Evolutionary conservation across 2,797 vertebrate species (phyloP).

Genomic region (Cephalopachus bancanus): DNA sequence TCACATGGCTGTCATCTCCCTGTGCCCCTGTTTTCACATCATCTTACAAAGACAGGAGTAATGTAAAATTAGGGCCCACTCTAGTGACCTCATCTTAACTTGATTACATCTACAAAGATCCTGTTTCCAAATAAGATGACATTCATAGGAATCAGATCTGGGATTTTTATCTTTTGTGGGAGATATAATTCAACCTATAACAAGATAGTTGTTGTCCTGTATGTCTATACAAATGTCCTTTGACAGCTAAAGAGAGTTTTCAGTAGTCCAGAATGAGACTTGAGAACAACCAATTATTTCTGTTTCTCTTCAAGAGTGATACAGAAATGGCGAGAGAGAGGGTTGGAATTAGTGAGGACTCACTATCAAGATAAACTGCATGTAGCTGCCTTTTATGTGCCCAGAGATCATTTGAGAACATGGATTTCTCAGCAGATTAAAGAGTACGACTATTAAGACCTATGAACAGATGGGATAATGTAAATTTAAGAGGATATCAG

Average conservation of each 20-base stretch:
- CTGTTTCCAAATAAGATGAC: conserved; percentile 4
- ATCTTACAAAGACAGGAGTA: background rate
- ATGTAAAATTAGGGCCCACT: background rate
- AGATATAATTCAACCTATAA: background rate
- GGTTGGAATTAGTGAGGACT: background rate
- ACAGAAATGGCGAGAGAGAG: background rate
- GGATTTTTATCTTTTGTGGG: background rate
- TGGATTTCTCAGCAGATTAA: background rate
- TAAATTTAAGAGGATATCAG: background rate
- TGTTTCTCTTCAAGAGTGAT: background rate
- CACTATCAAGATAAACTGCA: background rate
- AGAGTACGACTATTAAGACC: background rate
- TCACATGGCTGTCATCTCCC: background rate
- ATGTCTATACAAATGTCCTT: background rate
- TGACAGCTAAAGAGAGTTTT: background rate
- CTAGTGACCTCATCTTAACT: background rate
- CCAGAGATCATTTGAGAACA: background rate
- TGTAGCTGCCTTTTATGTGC: background rate
- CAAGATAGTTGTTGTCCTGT: background rate
- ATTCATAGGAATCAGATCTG: background rate
- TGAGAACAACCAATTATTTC: conserved; percentile 32
- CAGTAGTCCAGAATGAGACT: background rate
- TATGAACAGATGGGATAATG: background rate
- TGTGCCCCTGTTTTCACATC: background rate
- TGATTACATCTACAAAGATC: background rate